These are phyloP conservation scores for Drosophila ustulata DNA, from an alignment of 2,888 invertebrate species.

Conservation along the genomic window DNA sequence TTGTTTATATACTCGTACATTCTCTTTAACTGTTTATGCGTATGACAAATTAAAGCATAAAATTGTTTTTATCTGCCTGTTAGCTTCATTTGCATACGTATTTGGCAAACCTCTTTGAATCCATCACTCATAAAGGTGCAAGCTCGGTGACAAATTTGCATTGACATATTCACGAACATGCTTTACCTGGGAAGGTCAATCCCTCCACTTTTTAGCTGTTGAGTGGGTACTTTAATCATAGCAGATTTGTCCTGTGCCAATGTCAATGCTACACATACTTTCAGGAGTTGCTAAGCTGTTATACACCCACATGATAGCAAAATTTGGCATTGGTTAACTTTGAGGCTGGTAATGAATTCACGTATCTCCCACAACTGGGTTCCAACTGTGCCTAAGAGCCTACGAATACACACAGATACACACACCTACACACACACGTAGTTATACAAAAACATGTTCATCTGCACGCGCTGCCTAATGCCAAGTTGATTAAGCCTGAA, in stretches of 20 bases:
- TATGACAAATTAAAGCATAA: constrained; percentile 1
- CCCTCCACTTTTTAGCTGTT: background rate
- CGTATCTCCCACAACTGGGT: constrained; percentile 37
- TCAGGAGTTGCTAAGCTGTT: constrained; percentile 41
- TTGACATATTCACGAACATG: constrained; percentile 10
- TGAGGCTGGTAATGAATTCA: constrained; percentile 53
- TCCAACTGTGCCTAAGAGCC: constrained; percentile 25
- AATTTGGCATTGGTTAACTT: constrained; percentile 36
- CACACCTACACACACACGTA: background rate
- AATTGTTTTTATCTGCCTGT: background rate
- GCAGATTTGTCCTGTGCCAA: constrained; percentile 10
- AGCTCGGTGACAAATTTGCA: constrained; percentile 16
- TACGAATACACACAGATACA: constrained; percentile 1
- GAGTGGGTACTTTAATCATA: constrained; percentile 22
- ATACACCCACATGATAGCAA: constrained; percentile 24
- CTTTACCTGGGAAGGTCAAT: constrained; percentile 9
- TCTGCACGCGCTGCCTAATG: constrained; percentile 44
- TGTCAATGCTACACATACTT: constrained; percentile 16
- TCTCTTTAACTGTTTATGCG: background rate
- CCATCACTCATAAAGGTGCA: background rate
- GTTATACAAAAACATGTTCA: constrained; percentile 22
- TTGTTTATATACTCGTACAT: background rate
- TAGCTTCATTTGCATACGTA: background rate
- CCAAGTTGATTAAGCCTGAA: constrained; percentile 53
- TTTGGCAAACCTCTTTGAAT: background rate